phyloP scores from a whole-genome alignment of 1,140 invertebrate genomes.

The Trichomalopsis sarcophagae region DNA sequence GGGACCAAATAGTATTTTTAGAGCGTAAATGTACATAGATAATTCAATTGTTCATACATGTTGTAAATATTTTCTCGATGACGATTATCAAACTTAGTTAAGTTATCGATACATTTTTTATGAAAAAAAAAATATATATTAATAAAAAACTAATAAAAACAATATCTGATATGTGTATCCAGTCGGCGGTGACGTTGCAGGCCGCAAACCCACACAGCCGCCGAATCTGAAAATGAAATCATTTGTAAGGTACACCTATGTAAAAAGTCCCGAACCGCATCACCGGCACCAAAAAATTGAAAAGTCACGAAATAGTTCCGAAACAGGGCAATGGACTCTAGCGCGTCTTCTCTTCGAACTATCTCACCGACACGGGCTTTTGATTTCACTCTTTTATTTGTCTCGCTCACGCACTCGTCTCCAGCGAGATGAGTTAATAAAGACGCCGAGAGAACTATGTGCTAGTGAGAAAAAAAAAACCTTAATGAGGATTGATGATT shows the following conservation, averaged over 20 bases:
- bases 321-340: not conserved
- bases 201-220: not conserved
- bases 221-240: slow-evolving; percentile 1
- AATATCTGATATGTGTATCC: no score
- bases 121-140: no score
- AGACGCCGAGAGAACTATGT: not conserved
- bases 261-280: not conserved
- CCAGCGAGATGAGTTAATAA: slow-evolving; percentile 21
- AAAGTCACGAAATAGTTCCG: not conserved
- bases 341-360: not conserved
- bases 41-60: no score
- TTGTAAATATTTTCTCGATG: no score
- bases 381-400: not conserved
- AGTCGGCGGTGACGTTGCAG: not conserved
- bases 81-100: no score
- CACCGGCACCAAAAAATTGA: not conserved
- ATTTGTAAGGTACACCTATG: not conserved
- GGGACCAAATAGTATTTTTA: not conserved
- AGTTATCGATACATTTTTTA: no score
- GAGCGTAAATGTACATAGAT: no score
- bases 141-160: no score
- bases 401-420: not conserved
- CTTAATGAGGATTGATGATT: slow-evolving; percentile 17
- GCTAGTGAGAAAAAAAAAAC: not conserved
- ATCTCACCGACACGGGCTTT: not conserved